These are phyloP conservation scores for Pampus argenteus DNA, from an alignment of 2,797 vertebrate genomes.

Conservation along the genomic window DNA sequence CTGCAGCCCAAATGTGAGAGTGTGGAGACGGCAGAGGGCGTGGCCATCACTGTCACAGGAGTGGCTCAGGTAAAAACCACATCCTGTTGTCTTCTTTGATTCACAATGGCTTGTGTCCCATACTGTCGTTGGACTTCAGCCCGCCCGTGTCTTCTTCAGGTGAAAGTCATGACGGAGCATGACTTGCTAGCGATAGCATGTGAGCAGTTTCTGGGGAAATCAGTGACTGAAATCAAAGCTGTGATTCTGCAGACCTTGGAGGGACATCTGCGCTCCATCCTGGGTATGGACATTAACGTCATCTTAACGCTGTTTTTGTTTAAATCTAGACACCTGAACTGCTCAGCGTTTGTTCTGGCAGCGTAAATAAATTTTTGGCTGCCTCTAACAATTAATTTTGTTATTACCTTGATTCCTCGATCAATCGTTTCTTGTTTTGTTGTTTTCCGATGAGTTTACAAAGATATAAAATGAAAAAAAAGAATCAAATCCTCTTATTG, in stretches of 20 bases:
- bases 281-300: constrained; percentile 80
- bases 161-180: constrained; percentile 94
- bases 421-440: background rate
- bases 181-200: constrained; percentile 93
- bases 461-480: background rate
- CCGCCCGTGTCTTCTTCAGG: constrained; percentile 75
- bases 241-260: constrained; percentile 94
- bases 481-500: too few relatives aligned
- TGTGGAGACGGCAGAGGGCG: constrained; percentile 97
- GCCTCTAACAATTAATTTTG: background rate
- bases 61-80: constrained; percentile 92
- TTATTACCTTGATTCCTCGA: too few relatives aligned
- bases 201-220: constrained; percentile 96
- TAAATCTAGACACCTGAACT: background rate
- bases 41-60: constrained; percentile 98
- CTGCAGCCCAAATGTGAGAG: constrained; percentile 97
- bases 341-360: background rate
- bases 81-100: background rate
- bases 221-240: constrained; percentile 90
- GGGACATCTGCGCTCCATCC: constrained; percentile 95
- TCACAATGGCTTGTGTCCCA: too few relatives aligned
- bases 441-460: background rate
- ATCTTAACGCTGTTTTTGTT: background rate
- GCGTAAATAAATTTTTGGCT: background rate
- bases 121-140: background rate